A percentile compares a stretch with the other conserved stretches of the same genome.
Conservation (phyloP, 2,888 invertebrate genomes). For the Cecidostiba fungosa region DNA sequence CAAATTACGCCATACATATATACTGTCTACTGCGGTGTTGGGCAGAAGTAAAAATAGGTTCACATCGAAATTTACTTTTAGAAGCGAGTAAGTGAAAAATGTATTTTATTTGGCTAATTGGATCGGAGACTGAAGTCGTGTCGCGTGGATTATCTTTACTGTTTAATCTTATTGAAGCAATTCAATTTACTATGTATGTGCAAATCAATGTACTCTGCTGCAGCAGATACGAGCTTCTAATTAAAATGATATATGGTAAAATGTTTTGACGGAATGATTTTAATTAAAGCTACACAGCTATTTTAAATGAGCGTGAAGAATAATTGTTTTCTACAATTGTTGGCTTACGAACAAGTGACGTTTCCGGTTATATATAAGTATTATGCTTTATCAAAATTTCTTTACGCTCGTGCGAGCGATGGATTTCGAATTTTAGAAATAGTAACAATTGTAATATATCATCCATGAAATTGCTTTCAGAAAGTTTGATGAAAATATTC, state of each 20-base stretch:
- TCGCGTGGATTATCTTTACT: slow-evolving; percentile 32
- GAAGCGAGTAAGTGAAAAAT: not conserved
- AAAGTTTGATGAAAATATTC: no score
- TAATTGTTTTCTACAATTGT: slow-evolving; percentile 11
- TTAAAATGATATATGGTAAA: slow-evolving; percentile 38
- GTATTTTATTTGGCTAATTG: slow-evolving; percentile 30
- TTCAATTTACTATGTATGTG: slow-evolving; percentile 42
- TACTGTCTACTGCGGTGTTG: not conserved
- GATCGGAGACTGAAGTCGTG: not conserved
- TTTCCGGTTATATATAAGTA: no score
- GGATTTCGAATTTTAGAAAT: no score
- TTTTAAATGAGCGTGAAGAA: slow-evolving; percentile 24
- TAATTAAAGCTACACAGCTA: slow-evolving; percentile 28
- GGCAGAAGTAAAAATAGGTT: not conserved
- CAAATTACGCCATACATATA: not conserved
- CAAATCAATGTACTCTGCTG: not conserved
- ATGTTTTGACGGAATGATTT: slow-evolving; percentile 25
- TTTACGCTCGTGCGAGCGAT: not conserved
- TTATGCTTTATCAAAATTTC: not conserved
- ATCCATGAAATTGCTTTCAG: no score
- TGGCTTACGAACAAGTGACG: slow-evolving; percentile 8
- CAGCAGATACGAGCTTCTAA: slow-evolving; percentile 32
- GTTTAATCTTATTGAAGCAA: slow-evolving; percentile 53
- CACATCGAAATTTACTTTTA: not conserved
- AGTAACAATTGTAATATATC: no score